Conservation (phyloP, 2,888 invertebrate species). For the Priocnemis perturbator region DNA sequence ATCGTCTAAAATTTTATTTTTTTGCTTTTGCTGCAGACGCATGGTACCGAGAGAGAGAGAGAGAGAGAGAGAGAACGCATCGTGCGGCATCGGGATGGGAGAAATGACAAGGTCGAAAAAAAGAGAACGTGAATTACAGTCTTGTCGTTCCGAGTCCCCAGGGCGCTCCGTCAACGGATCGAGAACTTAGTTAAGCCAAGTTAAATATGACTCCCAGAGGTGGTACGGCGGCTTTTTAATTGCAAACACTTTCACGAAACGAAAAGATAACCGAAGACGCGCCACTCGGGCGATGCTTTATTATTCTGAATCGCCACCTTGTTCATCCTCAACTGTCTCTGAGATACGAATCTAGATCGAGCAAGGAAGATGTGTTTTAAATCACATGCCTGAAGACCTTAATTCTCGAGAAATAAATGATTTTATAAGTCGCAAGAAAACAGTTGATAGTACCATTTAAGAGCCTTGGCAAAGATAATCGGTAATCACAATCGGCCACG, state of each 20-base stretch:
- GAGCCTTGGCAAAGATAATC: too few species aligned
- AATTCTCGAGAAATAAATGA: too few species aligned
- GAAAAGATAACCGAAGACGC: conserved; percentile 55
- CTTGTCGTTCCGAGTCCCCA: conserved; percentile 63
- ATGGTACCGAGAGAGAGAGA: conserved; percentile 2
- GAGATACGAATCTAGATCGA: too few species aligned
- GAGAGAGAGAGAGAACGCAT: background rate
- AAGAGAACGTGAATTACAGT: conserved; percentile 63
- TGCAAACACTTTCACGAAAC: conserved; percentile 70
- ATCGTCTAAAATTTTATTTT: background rate
- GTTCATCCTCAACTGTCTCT: background rate
- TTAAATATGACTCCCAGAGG: conserved; percentile 74
- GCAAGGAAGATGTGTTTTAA: too few species aligned
- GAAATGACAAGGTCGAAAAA: conserved; percentile 31
- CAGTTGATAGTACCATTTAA: too few species aligned
- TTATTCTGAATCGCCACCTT: conserved; percentile 7
- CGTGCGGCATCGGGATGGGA: conserved; percentile 8
- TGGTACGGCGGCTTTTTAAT: conserved; percentile 71
- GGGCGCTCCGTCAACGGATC: conserved; percentile 71
- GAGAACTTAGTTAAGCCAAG: conserved; percentile 74
- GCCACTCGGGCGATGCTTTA: too few species aligned
- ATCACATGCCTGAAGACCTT: too few species aligned
- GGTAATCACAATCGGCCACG: too few species aligned
- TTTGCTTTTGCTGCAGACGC: background rate
- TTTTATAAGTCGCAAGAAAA: too few species aligned